phyloP scores from a whole-genome alignment of 1,140 invertebrate species.

The Heliconius hermathena region DNA sequence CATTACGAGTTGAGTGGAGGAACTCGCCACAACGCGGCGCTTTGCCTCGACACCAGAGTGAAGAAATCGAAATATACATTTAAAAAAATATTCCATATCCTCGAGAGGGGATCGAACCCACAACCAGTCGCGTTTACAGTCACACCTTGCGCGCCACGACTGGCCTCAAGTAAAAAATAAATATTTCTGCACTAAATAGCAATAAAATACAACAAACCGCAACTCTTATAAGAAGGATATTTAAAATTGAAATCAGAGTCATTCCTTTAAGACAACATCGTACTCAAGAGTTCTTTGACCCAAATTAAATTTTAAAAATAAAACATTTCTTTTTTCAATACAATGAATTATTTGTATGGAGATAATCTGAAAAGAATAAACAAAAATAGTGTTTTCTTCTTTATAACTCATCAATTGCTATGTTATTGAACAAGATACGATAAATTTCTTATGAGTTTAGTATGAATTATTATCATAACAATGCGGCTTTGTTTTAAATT shows the following conservation, averaged over 20 bases:
- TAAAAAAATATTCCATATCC: too few relatives aligned
- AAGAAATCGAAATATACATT: too few relatives aligned
- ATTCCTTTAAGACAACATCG: background rate
- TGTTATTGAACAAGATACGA: background rate
- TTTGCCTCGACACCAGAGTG: too few relatives aligned
- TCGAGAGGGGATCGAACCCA: background rate
- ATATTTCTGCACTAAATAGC: background rate
- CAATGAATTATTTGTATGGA: background rate
- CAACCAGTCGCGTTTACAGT: background rate
- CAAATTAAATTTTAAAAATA: background rate
- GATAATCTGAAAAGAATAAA: background rate
- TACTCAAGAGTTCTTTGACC: background rate
- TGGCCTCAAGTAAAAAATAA: too few relatives aligned
- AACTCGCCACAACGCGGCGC: too few relatives aligned
- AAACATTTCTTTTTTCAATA: background rate
- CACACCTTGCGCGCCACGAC: background rate
- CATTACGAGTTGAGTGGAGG: too few relatives aligned
- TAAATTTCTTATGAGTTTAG: background rate
- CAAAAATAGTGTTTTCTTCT: background rate
- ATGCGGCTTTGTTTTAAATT: background rate
- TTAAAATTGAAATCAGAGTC: background rate
- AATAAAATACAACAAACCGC: background rate
- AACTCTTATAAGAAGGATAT: background rate
- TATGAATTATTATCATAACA: conserved; percentile 8
- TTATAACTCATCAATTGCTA: conserved; percentile 9